Evolutionary conservation across 2,797 vertebrate species (phyloP).

Genomic region (Passerculus sandwichensis): DNA sequence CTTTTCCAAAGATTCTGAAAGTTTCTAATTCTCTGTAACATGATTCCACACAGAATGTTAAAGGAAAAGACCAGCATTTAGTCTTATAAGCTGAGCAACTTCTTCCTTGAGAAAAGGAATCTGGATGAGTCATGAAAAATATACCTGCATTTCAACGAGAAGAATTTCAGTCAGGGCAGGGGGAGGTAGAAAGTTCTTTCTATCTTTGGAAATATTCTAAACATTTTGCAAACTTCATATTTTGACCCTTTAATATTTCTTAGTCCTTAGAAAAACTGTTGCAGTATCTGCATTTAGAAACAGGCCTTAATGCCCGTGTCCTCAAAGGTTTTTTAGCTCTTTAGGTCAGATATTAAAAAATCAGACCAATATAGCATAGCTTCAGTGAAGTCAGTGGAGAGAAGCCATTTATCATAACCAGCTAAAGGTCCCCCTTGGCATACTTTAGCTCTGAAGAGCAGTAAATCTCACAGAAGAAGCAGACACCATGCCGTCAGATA

Average conservation of each 20-base stretch:
- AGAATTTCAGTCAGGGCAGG: neutral
- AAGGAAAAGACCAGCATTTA: neutral
- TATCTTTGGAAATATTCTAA: neutral
- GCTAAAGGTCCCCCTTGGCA: neutral
- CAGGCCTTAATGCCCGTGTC: neutral
- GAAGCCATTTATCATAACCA: slow-evolving; percentile 2
- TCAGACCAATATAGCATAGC: neutral
- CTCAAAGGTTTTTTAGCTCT: slow-evolving; percentile 35
- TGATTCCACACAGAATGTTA: neutral
- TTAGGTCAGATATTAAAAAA: neutral
- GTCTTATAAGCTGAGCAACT: neutral
- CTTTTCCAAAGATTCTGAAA: neutral
- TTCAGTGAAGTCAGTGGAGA: neutral
- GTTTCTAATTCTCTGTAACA: slow-evolving; percentile 33
- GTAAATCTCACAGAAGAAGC: slow-evolving; percentile 11
- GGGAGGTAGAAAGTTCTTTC: neutral
- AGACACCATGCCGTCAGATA: neutral
- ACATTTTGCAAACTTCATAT: neutral
- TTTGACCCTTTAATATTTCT: neutral
- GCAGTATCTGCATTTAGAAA: neutral
- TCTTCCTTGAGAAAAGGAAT: neutral
- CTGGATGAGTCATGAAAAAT: neutral
- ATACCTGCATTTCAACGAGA: neutral
- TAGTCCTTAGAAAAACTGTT: neutral
- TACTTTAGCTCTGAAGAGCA: slow-evolving; percentile 42